These are phyloP conservation scores for Brachionus sp. DNA, from an alignment of 1,140 invertebrate genomes.

Conservation along the genomic window DNA sequence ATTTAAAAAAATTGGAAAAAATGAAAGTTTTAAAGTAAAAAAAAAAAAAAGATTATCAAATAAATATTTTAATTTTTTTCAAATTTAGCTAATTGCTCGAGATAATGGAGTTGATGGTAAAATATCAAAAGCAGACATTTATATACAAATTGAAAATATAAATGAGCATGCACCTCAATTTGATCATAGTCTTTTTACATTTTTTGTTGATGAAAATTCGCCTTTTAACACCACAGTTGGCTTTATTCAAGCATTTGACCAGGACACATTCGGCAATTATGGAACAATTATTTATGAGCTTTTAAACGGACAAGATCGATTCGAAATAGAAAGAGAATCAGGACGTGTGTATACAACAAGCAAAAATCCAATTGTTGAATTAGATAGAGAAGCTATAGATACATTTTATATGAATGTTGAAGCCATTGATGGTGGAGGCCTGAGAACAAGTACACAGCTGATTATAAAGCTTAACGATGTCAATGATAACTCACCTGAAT, in stretches of 20 bases:
- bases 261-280: neutral
- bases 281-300: constrained; percentile 57
- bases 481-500: constrained; percentile 50
- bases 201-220: constrained; percentile 25
- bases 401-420: constrained; percentile 85
- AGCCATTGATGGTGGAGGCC: constrained; percentile 80
- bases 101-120: constrained; percentile 41
- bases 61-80: neutral
- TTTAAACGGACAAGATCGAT: constrained; percentile 54
- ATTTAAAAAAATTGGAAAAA: constrained; percentile 10
- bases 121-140: neutral
- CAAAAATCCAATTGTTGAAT: constrained; percentile 62
- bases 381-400: constrained; percentile 80
- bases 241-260: constrained; percentile 7
- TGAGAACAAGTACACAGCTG: constrained; percentile 79
- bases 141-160: constrained; percentile 9
- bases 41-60: neutral
- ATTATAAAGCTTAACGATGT: constrained; percentile 80
- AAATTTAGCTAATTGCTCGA: constrained; percentile 22
- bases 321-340: constrained; percentile 73
- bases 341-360: constrained; percentile 76
- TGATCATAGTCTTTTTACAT: constrained; percentile 49
- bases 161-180: neutral
- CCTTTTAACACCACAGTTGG: neutral
- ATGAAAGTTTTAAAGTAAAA: neutral